Base-by-base conservation (phyloP, 2,113 vertebrate genomes). In the Bufo bufo region DNA sequence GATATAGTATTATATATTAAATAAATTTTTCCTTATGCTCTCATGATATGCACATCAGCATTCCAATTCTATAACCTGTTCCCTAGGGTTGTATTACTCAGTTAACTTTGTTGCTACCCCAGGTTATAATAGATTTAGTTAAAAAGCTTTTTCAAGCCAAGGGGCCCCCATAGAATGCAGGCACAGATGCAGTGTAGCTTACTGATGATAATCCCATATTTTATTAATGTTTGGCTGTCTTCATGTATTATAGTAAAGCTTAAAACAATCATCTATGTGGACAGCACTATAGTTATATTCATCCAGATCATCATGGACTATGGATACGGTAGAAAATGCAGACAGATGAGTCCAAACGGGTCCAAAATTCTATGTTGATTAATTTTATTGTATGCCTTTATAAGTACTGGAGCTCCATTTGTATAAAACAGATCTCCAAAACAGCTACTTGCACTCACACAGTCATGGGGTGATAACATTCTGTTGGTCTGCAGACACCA, bases 161-260 rank as follows among this genome's bases (percentile, higher is more conserved):
- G 71, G 17, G 17, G 71, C 71, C 71, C 16, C 71, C 71, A 74
- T 16, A 74, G 71, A 74, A 49, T 74, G 71, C 16, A 16, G 45
- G 13, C 71, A 74, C 71, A 74, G 71, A 74, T 74, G 71, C 45
- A 49, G 45, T 13, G 6, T 74, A 3, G 14, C 71, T 74, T 74
- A 19, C 71, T 74, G 71, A 47, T 49, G 13, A 74, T 74, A 74
- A 74, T 47, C 43, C 45, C 43, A 74, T 74, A 14, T 74, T 74
- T 74, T 74, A 74, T 74, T 74, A 74, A 74, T 74, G 71, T 49
- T 74, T 45, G 49, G 43, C 71, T 74, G 71, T 10, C 71, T 49
- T 9, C 23, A 16, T 49, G 71, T 74, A 47, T 33, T 74, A 6
- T 6, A 19, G 71, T 13, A 16, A 1, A 72, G 23, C 13, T 71